Evolutionary conservation across 2,888 invertebrate species (phyloP).

Genomic region (Aphidius colemani): DNA sequence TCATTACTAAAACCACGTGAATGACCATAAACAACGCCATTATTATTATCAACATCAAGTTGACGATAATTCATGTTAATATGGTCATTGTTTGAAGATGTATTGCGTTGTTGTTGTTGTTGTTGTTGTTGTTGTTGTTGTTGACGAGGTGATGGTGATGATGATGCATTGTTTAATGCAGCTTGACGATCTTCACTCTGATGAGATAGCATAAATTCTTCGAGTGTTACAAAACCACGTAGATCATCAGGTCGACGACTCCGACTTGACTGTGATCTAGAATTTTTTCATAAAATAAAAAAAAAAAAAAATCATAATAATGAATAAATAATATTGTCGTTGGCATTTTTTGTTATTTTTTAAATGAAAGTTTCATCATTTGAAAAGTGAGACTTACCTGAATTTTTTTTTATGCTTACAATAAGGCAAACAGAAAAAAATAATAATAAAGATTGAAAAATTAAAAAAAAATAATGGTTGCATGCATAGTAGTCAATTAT

Average conservation of each 20-base stretch:
- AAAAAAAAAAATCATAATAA: neutral
- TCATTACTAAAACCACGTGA: conserved; percentile 30
- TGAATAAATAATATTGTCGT: too few relatives aligned
- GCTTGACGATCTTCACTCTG: conserved; percentile 74
- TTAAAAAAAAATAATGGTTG: too few relatives aligned
- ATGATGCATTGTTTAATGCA: conserved; percentile 34
- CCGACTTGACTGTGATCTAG: conserved; percentile 41
- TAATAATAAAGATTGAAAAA: too few relatives aligned
- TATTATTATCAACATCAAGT: conserved; percentile 32
- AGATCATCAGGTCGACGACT: conserved; percentile 64
- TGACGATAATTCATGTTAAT: conserved; percentile 48
- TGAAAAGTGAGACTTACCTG: too few relatives aligned
- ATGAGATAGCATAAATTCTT: conserved; percentile 78
- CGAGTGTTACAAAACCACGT: conserved; percentile 74
- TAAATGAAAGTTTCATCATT: too few relatives aligned
- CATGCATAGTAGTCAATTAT: neutral
- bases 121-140: too few relatives aligned
- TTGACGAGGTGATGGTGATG: conserved; percentile 29
- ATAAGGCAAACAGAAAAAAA: too few relatives aligned
- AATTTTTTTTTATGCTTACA: too few relatives aligned
- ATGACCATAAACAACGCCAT: conserved; percentile 7
- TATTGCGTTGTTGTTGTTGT: conserved; percentile 29
- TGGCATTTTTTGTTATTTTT: too few relatives aligned
- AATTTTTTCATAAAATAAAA: conserved; percentile 10
- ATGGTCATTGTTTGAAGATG: conserved; percentile 50